Evolutionary conservation across 2,888 invertebrate species (phyloP), one percentile per base, ranked within the genome.

Genomic region (Lacanobia oleracea): DNA sequence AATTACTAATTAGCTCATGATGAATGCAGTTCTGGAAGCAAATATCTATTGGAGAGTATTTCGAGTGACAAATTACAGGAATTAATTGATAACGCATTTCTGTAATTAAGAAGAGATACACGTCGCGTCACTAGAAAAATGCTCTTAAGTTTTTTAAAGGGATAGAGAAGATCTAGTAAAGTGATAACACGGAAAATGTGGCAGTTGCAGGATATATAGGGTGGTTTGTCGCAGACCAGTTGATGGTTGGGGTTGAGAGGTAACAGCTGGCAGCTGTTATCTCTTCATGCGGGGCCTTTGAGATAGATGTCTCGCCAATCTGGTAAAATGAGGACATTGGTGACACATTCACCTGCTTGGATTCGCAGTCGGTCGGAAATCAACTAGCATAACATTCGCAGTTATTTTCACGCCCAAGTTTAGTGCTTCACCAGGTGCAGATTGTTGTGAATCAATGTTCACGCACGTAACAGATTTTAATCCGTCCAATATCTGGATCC

Each of bases 1-100:
- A 90, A 91, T 90, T 88, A 88, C 69, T 81, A 73, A 81, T 81
- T 75, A 70, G 65, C 54, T 67, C 21, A 67, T 56, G 62, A 67
- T 76, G 21, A 68, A 72, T 79, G 63, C 6, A 37, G 37, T 59
- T 54, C 33, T 59, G 33, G 37, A 54, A 45, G 27, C 16, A 14
- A 70, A 10, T 1, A 27, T 18, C 23, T 61, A 54, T 23, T 56
- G 27, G 16, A 63, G n/a, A 67, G 21, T 60, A 48, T 53, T 67
- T 37, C 14, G 21, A 56, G 18, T 37, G 7, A 33, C 5, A 64
- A 33, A 50, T 63, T 37, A 48, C 7, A 16, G 14, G 9, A 68
- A 57, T 12, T 2, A 23, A 21, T 21, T 50, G 16, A 33, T 14
- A 12, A 51, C 10, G n/a, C 6, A 6, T 33, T 33, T 33, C 33